Evolutionary conservation across 2,113 vertebrate genomes (phyloP).

Genomic region (Romanogobio albipinnatus): DNA sequence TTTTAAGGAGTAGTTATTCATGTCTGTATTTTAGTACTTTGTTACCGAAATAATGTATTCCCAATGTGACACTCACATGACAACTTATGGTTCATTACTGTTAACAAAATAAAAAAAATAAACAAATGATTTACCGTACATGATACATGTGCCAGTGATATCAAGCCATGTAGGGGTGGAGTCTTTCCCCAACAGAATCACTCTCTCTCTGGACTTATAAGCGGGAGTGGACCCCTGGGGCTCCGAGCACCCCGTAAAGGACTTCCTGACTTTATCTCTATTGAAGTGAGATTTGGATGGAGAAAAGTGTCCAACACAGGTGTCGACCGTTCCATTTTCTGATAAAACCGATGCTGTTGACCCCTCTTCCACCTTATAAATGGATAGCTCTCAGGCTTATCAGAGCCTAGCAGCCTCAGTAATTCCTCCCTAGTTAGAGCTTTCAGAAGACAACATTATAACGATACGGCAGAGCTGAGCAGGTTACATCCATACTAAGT

Average conservation of each 20-base stretch:
- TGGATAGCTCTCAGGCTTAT: constrained; percentile 60
- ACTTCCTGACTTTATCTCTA: constrained; percentile 49
- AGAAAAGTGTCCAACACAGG: constrained; percentile 29
- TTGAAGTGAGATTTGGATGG: constrained; percentile 17
- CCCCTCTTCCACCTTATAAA: constrained; percentile 51
- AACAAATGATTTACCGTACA: neutral
- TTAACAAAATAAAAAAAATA: neutral
- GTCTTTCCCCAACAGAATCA: neutral
- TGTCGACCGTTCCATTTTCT: constrained; percentile 64
- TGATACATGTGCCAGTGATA: neutral
- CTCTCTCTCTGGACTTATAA: constrained; percentile 28
- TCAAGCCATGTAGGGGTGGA: neutral
- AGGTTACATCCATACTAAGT: constrained; percentile 46
- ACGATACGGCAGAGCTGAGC: constrained; percentile 39
- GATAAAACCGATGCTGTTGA: constrained; percentile 59
- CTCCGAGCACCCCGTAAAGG: neutral
- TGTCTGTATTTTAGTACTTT: neutral
- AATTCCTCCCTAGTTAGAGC: constrained; percentile 51
- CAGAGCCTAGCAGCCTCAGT: constrained; percentile 54
- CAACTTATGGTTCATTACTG: neutral
- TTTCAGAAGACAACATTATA: constrained; percentile 27
- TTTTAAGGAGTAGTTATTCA: no score
- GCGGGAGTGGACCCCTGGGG: neutral
- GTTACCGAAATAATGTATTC: neutral
- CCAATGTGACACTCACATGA: neutral